Evolutionary conservation across 2,113 vertebrate genomes (phyloP), one percentile per base, ranked within the genome.

Genomic region (Pangasianodon hypophthalmus): DNA sequence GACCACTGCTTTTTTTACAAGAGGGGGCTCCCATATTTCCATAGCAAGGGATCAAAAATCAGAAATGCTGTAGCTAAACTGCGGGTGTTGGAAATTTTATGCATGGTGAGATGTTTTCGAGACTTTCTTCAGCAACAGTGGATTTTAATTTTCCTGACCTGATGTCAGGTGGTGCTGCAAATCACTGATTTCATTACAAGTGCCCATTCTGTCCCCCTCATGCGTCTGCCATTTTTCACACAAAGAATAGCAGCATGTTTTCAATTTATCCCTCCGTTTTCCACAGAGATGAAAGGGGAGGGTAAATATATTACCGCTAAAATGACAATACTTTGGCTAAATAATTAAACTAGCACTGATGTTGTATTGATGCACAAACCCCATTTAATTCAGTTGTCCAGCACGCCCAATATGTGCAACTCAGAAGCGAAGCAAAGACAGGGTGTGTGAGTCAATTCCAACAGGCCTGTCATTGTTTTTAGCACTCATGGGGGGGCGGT

Each of bases 131-230:
- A 48, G 60, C 41, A 83, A 67, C 69, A 60, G 44, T 24, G 41
- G 73, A 93, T 91, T 90, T 91, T 85, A 91, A 92, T 93, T 89
- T 87, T 84, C 84, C 69, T 90, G 88, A 90, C 90, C 91, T 71
- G 46, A 46, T 89, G 88, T 88, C 79, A 83, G 86, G 79, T 41
- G 80, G 88, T 85, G 87, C 91, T 73, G 89, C 73, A 90, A 92
- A 89, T 92, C 87, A 92, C 80, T 80, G 87, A 90, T 90, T 92
- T 85, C 88, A 88, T 92, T 90, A 92, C 87, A 90, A 89, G 87
- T 71, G 69, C 85, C 80, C 52, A 85, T 92, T 92, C 73, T 85
- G 82, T 37, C 87, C 73, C 80, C 69, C 26, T 82, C 67, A 54
- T 8, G 1, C 29, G 29, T 85, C 73, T 64, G 29, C 81, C 56